Percentiles rank a stretch among this genome's conserved stretches.
phyloP scores from a whole-genome alignment of 2,888 invertebrate genomes.

The Unio pictorum region DNA sequence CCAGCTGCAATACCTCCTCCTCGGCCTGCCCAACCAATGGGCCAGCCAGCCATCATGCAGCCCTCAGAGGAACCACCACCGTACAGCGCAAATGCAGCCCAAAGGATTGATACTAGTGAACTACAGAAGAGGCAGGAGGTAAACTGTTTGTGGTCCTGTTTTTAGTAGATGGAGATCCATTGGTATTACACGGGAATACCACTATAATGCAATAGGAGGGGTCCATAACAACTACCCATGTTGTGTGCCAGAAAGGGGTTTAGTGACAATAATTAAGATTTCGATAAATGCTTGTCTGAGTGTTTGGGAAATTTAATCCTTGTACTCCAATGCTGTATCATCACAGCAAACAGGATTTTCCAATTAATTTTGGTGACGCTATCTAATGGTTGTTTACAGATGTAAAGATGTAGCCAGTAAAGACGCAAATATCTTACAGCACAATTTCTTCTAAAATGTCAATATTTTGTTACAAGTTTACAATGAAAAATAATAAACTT shows the following conservation, averaged over 20 bases:
- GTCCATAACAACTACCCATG: not conserved
- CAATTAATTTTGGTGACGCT: no score
- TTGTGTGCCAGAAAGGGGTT: not conserved
- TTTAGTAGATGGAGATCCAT: not conserved
- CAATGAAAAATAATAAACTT: no score
- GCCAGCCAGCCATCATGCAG: conserved; percentile 87
- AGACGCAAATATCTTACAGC: no score
- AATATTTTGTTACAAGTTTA: no score
- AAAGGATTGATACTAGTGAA: conserved; percentile 75
- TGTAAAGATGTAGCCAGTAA: no score
- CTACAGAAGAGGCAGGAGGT: conserved; percentile 72
- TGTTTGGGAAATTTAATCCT: no score
- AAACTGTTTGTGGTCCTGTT: not conserved
- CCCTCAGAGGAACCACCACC: conserved; percentile 77
- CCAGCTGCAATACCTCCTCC: conserved; percentile 73
- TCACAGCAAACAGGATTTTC: no score
- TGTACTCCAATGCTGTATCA: no score
- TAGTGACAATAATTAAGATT: not conserved
- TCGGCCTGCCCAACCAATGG: conserved; percentile 66
- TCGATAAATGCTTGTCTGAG: no score
- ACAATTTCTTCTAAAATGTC: no score
- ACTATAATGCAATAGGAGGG: no score
- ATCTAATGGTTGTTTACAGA: no score
- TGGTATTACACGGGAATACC: not conserved
- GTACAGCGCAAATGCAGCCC: conserved; percentile 76